These are phyloP conservation scores for Tribolium castaneum DNA, from an alignment of 1,140 invertebrate species.

Conservation along the genomic window DNA sequence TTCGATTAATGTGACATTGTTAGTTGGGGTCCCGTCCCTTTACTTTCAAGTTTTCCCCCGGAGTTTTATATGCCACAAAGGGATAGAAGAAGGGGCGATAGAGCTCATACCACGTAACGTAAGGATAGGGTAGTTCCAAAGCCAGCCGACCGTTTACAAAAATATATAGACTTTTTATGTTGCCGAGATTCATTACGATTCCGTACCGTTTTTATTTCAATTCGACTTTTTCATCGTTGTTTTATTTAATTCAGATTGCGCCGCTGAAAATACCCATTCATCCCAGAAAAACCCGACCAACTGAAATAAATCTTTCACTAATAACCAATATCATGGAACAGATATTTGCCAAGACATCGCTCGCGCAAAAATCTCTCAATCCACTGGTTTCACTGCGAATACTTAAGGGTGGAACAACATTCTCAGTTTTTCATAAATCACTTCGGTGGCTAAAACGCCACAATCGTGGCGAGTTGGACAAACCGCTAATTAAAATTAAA, in stretches of 20 bases:
- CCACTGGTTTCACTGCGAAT: too few species aligned
- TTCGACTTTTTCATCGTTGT: constrained; percentile 19
- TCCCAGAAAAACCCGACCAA: constrained; percentile 4
- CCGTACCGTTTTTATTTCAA: constrained; percentile 29
- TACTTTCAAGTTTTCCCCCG: constrained; percentile 49
- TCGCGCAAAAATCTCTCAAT: not conserved
- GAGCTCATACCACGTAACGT: constrained; percentile 33
- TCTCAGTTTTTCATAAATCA: too few species aligned
- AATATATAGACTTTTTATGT: constrained; percentile 44
- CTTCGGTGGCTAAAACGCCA: too few species aligned
- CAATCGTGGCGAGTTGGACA: too few species aligned
- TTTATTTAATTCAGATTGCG: constrained; percentile 26
- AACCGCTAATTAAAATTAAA: not conserved
- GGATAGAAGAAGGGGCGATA: constrained; percentile 43
- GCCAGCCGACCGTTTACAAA: constrained; percentile 42
- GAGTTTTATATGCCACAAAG: constrained; percentile 45
- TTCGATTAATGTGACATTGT: constrained; percentile 56
- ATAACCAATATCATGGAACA: constrained; percentile 20
- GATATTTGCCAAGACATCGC: constrained; percentile 19
- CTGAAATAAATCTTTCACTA: constrained; percentile 17
- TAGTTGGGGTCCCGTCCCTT: constrained; percentile 43
- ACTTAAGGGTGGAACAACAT: too few species aligned
- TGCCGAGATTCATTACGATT: constrained; percentile 34
- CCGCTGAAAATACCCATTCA: constrained; percentile 23
- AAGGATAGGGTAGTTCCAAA: constrained; percentile 45